Base-by-base conservation (phyloP, 1,140 invertebrate genomes). In the Chrysoperla carnea region DNA sequence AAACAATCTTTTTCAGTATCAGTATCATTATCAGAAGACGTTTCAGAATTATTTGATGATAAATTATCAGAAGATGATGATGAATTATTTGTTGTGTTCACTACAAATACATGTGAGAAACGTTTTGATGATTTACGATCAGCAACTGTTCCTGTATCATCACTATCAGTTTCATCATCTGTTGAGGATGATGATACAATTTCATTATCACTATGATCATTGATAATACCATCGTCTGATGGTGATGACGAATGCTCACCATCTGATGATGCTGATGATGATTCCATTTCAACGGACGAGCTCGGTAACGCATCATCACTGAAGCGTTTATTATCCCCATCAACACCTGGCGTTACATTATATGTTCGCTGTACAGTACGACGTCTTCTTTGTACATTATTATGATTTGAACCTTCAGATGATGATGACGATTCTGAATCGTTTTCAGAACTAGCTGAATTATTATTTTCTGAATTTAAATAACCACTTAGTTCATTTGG, bases 71-170 rank as follows among this genome's bases (percentile, higher is more conserved):
- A 64, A 36, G 76, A 74, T 6, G 76, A 78, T 7, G 72, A 77
- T 0, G 76, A 67, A 27, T 72, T 70, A 36, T 72, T 70, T 6
- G 73, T 72, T 9, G 8, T 9, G 50, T 84, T 84, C 1, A 84
- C 78, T 0, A 82, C 70, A 50, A 82, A 81, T 0, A 83, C 77
- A 12, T 75, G 68, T 1, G 79, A 81, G 52, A 82, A 84, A 13
- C 70, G 65, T 9, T 75, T 72, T 0, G 74, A 66, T 23, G 17
- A 23, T 9, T 76, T 73, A n/a, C 67, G 65, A 13, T 75, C 74
- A 6, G 75, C 73, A 2, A 74, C 68, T 1, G 56, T 56, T 15
- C 56, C 55, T n/a, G 52, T 56, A 41, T 56, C 55, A 39, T 78
- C 73, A 23, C 70, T 76, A 48, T 75, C 74, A 29, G 73, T 75